Base-by-base conservation (phyloP, 2,888 invertebrate genomes). In the Phalera bucephala region DNA sequence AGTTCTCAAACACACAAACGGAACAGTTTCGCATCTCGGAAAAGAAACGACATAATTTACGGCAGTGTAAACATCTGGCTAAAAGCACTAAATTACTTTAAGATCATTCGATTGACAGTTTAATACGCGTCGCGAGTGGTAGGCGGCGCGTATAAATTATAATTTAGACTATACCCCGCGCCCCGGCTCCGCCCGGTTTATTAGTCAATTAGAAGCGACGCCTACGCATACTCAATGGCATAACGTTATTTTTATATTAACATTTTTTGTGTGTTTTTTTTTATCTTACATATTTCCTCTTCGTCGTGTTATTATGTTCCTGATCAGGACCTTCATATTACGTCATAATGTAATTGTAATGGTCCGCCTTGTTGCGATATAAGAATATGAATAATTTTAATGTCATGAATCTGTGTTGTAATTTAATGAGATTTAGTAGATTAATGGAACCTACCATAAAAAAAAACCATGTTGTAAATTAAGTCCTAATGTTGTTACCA, bases 161-260 rank as follows among this genome's bases (percentile, higher is more conserved):
- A 56, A 49, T 45, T 45, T 43, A 2, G 33, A 46, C 47, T 42
- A 53, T 14, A 40, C n/a, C 37, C 25, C 21, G 27, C 34, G 40
- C 29, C 34, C 31, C 38, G 29, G 47, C 52, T 35, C 56, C 64
- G 59, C 67, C 61, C 62, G 62, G 43, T 74, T 72, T 69, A 72
- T 69, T 70, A 69, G 62, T 70, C 75, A 76, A 75, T 76, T 72
- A 79, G 64, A 56, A 46, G 40, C 49, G 35, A 62, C 77, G 70
- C 74, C 76, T 64, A 79, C 77, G 63, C 60, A 11, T 48, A 44
- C 58, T 56, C 57, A 65, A 72, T 72, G 62, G 68, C 72, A 73
- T 27, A 2, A 27, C 9, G 14, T 27, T 27, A 27, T 14, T 27
- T 9, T 14, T 27, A 4, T 13, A 14, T 14, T 7, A 1, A 27